phyloP scores from a whole-genome alignment of 2,888 invertebrate species.

The Sesia apiformis region DNA sequence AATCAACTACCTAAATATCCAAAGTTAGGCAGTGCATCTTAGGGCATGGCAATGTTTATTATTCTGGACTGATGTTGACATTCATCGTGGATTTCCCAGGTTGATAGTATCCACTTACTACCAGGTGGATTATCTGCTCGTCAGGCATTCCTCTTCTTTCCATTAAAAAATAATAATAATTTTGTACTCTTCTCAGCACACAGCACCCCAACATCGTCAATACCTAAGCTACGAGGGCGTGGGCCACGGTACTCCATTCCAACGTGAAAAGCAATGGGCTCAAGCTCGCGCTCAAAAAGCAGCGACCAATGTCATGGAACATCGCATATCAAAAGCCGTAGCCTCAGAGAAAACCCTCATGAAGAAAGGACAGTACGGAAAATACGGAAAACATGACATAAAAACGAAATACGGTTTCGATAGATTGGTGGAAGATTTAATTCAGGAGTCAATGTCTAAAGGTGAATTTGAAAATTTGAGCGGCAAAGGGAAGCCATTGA shows the following conservation, averaged over 20 bases:
- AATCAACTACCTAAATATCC: too few species aligned
- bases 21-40: too few species aligned
- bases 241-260: conserved; percentile 85
- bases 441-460: conserved; percentile 91
- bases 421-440: conserved; percentile 91
- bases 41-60: too few species aligned
- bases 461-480: conserved; percentile 91
- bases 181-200: conserved; percentile 72
- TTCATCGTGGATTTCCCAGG: too few species aligned
- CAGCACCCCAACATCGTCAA: conserved; percentile 91
- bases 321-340: conserved; percentile 76
- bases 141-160: too few species aligned
- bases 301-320: conserved; percentile 76
- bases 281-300: conserved; percentile 81
- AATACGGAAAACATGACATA: conserved; percentile 79
- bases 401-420: conserved; percentile 90
- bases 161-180: neutral
- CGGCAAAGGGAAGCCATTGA: conserved; percentile 88
- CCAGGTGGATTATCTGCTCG: too few species aligned
- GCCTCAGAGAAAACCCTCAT: conserved; percentile 78
- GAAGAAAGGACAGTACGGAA: conserved; percentile 71
- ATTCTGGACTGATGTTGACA: too few species aligned
- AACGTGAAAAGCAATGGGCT: conserved; percentile 85
- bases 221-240: conserved; percentile 87
- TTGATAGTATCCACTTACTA: too few species aligned